Evolutionary conservation across 2,113 vertebrate species (phyloP).

Genomic region (Notiomystis cincta): DNA sequence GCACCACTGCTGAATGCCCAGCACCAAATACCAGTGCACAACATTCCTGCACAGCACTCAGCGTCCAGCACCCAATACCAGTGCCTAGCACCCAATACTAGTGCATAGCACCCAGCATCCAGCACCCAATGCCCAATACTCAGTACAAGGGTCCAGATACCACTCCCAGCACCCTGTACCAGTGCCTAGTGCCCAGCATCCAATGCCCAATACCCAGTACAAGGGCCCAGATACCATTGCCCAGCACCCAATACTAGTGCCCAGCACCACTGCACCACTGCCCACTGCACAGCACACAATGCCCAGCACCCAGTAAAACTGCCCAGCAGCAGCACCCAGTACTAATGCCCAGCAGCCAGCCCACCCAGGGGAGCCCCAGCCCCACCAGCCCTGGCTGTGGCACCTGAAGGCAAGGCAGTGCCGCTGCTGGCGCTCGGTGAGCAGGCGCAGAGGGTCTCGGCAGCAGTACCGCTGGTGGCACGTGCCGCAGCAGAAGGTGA

Average conservation of each 20-base stretch:
- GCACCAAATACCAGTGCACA: neutral
- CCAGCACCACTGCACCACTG: neutral
- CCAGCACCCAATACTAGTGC: neutral
- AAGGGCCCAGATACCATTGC: neutral
- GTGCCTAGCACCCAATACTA: neutral
- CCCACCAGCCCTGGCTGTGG: neutral
- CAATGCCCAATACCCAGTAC: neutral
- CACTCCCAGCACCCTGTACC: neutral
- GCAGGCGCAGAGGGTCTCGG: constrained; percentile 21
- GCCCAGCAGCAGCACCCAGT: neutral
- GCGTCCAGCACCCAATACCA: neutral
- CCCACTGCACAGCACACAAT: neutral
- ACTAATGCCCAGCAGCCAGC: too few relatives aligned
- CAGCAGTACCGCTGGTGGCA: constrained; percentile 50
- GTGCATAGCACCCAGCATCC: neutral
- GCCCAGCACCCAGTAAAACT: neutral
- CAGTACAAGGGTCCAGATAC: too few relatives aligned
- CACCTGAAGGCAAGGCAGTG: constrained; percentile 53
- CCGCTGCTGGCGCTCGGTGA: constrained; percentile 52
- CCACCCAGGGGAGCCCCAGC: neutral
- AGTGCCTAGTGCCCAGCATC: neutral
- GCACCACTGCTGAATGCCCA: neutral
- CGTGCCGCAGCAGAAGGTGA: constrained; percentile 22
- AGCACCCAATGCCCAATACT: neutral
- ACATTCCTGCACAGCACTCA: neutral